These are phyloP conservation scores for Chloromyia formosa DNA, from an alignment of 2,888 invertebrate species.

Conservation along the genomic window DNA sequence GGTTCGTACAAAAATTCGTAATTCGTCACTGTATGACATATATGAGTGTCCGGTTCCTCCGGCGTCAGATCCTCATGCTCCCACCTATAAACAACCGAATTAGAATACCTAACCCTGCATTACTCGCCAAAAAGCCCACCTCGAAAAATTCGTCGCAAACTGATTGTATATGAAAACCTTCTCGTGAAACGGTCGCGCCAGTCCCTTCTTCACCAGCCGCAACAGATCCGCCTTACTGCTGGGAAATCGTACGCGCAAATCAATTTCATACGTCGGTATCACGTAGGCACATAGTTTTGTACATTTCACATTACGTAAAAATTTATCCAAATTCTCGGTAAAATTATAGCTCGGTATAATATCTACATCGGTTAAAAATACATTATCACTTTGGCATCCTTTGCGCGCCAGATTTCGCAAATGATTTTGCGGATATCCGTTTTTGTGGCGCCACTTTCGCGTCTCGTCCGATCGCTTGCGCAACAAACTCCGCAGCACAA, in stretches of 20 bases:
- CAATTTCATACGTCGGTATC: constrained; percentile 89
- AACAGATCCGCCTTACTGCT: constrained; percentile 81
- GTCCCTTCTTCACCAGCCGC: constrained; percentile 77
- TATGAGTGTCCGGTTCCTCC: constrained; percentile 68
- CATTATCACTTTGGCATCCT: constrained; percentile 81
- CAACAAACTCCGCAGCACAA: constrained; percentile 69
- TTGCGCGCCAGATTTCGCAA: constrained; percentile 86
- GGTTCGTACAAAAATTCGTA: constrained; percentile 89
- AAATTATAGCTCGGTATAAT: constrained; percentile 83
- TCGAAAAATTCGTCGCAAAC: constrained; percentile 88
- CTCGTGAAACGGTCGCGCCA: constrained; percentile 89
- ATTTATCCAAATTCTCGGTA: constrained; percentile 75
- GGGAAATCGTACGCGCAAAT: constrained; percentile 80
- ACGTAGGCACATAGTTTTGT: constrained; percentile 83
- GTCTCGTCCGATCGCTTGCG: constrained; percentile 71
- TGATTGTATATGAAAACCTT: constrained; percentile 93
- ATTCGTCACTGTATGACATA: constrained; percentile 87
- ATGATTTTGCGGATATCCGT: constrained; percentile 90
- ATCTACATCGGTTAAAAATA: constrained; percentile 88
- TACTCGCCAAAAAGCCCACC: constrained; percentile 66
- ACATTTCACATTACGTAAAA: constrained; percentile 70
- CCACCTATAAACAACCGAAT: constrained; percentile 64
- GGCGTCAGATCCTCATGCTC: constrained; percentile 69
- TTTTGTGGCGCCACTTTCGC: constrained; percentile 75
- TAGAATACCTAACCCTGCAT: background rate